Evolutionary conservation across 2,113 vertebrate species (phyloP).

Genomic region (Gopherus evgoodei): DNA sequence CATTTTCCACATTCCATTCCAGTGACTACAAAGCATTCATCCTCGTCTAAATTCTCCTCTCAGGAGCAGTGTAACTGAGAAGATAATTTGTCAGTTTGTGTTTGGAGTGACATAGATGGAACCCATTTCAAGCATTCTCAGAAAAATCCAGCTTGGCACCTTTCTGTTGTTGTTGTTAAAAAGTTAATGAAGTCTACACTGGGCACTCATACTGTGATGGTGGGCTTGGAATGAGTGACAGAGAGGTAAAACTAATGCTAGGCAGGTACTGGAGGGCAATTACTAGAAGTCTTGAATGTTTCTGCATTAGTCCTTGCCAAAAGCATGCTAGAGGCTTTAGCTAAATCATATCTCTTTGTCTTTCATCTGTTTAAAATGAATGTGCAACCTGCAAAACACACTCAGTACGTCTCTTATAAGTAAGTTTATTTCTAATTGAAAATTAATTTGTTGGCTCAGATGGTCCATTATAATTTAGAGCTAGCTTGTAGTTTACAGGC

Average conservation of each 20-base stretch:
- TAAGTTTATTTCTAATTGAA: slow-evolving; percentile 4
- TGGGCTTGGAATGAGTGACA: not conserved
- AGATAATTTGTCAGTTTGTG: not conserved
- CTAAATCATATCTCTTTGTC: not conserved
- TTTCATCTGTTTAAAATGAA: not conserved
- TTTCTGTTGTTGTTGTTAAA: not conserved
- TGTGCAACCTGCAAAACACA: not conserved
- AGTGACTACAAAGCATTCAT: not conserved
- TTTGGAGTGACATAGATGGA: not conserved
- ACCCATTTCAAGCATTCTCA: not conserved
- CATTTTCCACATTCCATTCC: not conserved
- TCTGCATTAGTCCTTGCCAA: not conserved
- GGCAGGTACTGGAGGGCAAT: not conserved
- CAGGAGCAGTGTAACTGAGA: not conserved
- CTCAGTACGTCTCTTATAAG: not conserved
- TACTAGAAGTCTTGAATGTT: not conserved
- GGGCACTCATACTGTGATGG: not conserved
- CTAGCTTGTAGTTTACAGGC: not conserved
- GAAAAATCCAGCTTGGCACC: not conserved
- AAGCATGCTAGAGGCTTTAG: not conserved
- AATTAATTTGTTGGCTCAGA: not conserved
- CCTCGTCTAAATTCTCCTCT: not conserved
- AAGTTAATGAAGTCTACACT: not conserved
- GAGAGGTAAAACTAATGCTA: not conserved
- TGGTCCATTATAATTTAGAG: not conserved